phyloP scores from a whole-genome alignment of 2,113 vertebrate genomes.

The Nothocercus nigrocapillus region DNA sequence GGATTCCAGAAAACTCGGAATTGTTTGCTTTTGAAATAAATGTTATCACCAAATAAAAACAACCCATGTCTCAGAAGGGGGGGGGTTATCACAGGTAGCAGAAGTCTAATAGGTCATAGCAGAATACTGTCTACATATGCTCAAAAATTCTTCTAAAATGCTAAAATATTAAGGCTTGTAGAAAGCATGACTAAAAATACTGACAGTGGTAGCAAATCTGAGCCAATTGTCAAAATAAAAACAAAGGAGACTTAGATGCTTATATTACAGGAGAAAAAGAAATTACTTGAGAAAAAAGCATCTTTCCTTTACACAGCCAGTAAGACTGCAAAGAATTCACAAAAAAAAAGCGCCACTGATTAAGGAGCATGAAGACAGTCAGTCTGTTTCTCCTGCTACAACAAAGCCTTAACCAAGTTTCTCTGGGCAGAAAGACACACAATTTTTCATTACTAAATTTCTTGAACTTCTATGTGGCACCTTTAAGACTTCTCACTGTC shows the following conservation, averaged over 20 bases:
- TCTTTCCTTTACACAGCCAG: neutral
- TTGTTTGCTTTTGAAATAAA: neutral
- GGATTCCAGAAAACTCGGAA: neutral
- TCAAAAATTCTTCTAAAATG: neutral
- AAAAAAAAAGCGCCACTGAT: neutral
- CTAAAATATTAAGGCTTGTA: neutral
- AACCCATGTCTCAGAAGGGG: neutral
- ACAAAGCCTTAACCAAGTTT: slow-evolving; percentile 1
- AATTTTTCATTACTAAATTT: slow-evolving; percentile 1
- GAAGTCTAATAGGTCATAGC: neutral
- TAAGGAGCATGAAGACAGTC: neutral
- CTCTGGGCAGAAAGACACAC: neutral
- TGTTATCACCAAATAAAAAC: neutral
- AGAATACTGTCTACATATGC: neutral
- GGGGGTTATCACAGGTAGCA: neutral
- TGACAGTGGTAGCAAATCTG: neutral
- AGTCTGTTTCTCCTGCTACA: neutral
- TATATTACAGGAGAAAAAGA: neutral
- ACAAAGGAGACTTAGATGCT: neutral
- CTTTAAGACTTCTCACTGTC: slow-evolving; percentile 12
- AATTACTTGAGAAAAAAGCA: neutral
- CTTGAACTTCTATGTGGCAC: rapidly evolving
- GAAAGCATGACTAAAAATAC: neutral
- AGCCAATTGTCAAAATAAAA: neutral
- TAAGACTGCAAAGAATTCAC: neutral